Evolutionary conservation across 2,113 vertebrate species (phyloP), one percentile per base, ranked within the genome.

Genomic region (Charina bottae): DNA sequence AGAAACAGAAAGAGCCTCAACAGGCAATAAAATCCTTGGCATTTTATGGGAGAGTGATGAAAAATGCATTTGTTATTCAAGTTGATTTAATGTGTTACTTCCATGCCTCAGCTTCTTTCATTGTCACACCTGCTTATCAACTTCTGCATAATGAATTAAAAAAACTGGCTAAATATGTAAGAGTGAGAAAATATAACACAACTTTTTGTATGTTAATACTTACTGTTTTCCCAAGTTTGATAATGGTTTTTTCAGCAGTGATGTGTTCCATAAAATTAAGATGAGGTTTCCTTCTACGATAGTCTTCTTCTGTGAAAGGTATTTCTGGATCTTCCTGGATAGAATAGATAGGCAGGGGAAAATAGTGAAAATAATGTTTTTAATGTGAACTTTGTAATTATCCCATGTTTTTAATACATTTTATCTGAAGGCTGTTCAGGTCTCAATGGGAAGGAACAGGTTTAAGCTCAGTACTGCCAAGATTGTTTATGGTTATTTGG

Each of bases 211-310:
- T 10, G 15, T 33, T 28, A 64, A 85, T 89, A 98, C 98, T 90
- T 93, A 99, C 99, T 0, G 96, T 98, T 97, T 98, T 99, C 0
- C 99, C 99, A 89, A 98, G 94, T 96, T 99, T 99, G 21, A 97
- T 96, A 85, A 99, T 96, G 13, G 96, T 95, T 95, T 98, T 99
- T 96, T 99, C 99, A 78, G 98, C 96, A 93, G 98, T 97, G 58
- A 98, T 96, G 91, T 99, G 98, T 58, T 96, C 95, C 54, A 95
- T 90, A 95, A 99, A 99, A 93, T 97, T 98, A 12, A 98, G 97
- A 94, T 99, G 99, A 89, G 98, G 46, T 96, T 95, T 98, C 96
- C 99, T 98, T 95, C 93, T 98, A 84, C 97, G 96, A 96, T 98
- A 99, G 88, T 99, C 96, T 8, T 98, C 97, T 89, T 99, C 99